Conservation (phyloP, 2,113 vertebrate species). For the Penelope pileata region DNA sequence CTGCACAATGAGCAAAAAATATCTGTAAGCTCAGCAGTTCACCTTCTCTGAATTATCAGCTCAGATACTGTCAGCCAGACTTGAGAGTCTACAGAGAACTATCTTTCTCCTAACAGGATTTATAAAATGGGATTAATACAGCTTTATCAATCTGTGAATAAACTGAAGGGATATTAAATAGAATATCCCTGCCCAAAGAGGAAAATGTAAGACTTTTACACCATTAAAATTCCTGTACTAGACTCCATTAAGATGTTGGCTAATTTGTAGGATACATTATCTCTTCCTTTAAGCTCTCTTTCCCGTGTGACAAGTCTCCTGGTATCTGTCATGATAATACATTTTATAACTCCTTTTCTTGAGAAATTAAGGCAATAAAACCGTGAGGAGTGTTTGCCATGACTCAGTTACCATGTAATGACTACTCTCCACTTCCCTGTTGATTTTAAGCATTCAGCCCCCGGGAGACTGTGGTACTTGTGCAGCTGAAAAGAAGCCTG, state of each 20-base stretch:
- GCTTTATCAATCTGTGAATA: constrained; percentile 19
- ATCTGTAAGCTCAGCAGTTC: neutral
- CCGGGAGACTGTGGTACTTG: neutral
- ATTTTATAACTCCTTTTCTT: neutral
- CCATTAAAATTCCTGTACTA: neutral
- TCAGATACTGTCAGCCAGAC: neutral
- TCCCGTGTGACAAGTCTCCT: neutral
- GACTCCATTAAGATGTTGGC: neutral
- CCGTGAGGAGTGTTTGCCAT: neutral
- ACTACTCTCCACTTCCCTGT: neutral
- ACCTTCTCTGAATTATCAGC: neutral
- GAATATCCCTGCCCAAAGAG: constrained; percentile 17
- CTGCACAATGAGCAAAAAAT: neutral
- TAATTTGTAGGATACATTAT: constrained; percentile 12
- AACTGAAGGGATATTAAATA: neutral
- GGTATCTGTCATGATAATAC: neutral
- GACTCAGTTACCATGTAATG: constrained; percentile 21
- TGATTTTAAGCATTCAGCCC: neutral
- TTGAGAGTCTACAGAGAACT: neutral
- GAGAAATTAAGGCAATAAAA: constrained; percentile 40
- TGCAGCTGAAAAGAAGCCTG: neutral
- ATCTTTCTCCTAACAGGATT: constrained; percentile 19
- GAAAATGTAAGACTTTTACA: neutral
- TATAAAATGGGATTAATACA: constrained; percentile 37
- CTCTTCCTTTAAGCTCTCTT: neutral